These are phyloP conservation scores for Halictus ligatus DNA, from an alignment of 2,888 invertebrate species.

Conservation along the genomic window DNA sequence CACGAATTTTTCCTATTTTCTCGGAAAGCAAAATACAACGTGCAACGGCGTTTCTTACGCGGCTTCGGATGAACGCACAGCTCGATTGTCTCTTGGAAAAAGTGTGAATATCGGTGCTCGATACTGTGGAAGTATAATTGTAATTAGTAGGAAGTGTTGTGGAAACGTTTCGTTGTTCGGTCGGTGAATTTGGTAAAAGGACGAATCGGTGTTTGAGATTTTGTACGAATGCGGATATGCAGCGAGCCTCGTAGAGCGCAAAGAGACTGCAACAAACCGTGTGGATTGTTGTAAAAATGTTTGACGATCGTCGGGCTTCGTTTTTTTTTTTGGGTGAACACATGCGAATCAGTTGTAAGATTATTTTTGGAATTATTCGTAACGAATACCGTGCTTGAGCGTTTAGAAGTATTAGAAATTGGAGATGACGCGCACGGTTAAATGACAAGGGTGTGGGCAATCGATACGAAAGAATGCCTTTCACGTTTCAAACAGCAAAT, in stretches of 20 bases:
- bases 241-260: background rate
- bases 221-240: background rate
- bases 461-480: background rate
- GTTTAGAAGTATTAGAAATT: too few species aligned
- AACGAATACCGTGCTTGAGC: too few species aligned
- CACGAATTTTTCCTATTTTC: background rate
- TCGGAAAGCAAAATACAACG: background rate
- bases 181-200: background rate
- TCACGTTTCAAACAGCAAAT: background rate
- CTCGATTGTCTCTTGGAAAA: background rate
- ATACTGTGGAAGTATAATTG: background rate
- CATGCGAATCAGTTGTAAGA: too few species aligned
- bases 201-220: background rate
- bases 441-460: background rate
- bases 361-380: too few species aligned
- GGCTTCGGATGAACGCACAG: background rate
- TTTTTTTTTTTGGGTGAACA: too few species aligned
- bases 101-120: background rate
- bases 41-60: background rate
- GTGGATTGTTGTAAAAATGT: background rate
- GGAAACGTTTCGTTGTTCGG: background rate
- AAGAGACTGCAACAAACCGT: background rate
- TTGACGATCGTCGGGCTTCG: too few species aligned
- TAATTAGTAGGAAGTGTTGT: background rate
- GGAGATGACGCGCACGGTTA: too few species aligned